Evolutionary conservation across 2,113 vertebrate genomes (phyloP).

Genomic region (Rhabdornis inornatus): DNA sequence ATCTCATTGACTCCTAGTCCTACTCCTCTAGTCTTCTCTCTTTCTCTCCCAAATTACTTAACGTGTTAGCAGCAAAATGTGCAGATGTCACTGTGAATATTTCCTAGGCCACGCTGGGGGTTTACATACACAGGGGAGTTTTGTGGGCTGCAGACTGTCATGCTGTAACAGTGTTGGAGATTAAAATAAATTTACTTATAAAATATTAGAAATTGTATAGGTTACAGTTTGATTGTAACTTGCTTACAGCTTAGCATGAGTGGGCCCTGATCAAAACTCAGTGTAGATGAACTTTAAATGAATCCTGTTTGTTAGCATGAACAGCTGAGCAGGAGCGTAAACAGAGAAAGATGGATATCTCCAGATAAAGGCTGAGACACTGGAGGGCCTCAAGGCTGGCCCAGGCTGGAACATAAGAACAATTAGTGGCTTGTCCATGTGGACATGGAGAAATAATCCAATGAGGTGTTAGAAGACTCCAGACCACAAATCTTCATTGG

Average conservation of each 20-base stretch:
- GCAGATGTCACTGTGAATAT: background rate
- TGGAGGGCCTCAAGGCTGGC: background rate
- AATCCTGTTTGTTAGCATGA: background rate
- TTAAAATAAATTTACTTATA: background rate
- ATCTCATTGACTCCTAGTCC: rapidly evolving
- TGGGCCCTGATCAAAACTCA: background rate
- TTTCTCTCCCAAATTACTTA: background rate
- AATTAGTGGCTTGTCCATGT: background rate
- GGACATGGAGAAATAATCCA: background rate
- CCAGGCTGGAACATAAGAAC: background rate
- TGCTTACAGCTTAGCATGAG: background rate
- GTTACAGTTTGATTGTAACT: background rate
- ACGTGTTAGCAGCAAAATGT: background rate
- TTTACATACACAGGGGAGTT: background rate
- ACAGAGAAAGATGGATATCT: background rate
- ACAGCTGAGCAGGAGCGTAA: background rate
- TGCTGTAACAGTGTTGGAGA: background rate
- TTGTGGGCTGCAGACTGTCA: background rate
- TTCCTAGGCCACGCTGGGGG: background rate
- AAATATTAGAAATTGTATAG: background rate
- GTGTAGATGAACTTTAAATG: background rate
- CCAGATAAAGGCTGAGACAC: background rate
- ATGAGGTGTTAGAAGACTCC: background rate
- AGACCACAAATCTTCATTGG: background rate
- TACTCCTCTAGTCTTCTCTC: background rate